phyloP scores from a whole-genome alignment of 2,797 vertebrate species.

The Thalassophryne amazonica region DNA sequence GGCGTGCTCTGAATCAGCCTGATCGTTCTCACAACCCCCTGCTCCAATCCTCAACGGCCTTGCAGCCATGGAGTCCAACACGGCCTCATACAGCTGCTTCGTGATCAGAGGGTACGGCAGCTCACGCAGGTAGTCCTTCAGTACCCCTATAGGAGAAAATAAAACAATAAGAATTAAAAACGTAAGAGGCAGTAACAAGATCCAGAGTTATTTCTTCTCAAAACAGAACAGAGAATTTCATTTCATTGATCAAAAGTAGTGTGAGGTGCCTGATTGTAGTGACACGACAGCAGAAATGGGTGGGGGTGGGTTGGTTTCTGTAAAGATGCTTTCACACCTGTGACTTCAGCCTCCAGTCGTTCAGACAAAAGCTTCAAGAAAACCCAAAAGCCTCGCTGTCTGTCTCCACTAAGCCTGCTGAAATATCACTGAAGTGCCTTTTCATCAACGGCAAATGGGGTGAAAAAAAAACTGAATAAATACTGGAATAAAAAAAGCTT shows the following conservation, averaged over 20 bases:
- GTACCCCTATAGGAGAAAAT: constrained; percentile 78
- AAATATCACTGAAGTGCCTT: constrained; percentile 52
- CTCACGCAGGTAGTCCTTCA: constrained; percentile 97
- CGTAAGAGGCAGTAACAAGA: neutral
- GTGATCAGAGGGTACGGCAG: constrained; percentile 94
- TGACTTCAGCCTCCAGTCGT: constrained; percentile 33
- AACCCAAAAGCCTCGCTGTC: constrained; percentile 62
- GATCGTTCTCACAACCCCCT: constrained; percentile 87
- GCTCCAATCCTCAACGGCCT: constrained; percentile 87
- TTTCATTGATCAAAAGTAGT: no score
- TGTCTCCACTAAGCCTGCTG: constrained; percentile 56
- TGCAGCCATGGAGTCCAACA: constrained; percentile 87
- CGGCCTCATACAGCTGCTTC: constrained; percentile 90
- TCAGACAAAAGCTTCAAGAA: constrained; percentile 55
- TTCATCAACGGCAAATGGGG: constrained; percentile 46
- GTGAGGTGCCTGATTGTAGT: constrained; percentile 33
- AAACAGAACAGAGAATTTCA: neutral
- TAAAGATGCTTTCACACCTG: constrained; percentile 52
- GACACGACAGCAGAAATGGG: constrained; percentile 12
- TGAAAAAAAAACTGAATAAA: constrained; percentile 16
- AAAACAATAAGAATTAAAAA: neutral
- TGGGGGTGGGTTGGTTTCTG: constrained; percentile 9
- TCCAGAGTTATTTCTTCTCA: no score
- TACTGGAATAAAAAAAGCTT: constrained; percentile 40
- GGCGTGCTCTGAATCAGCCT: constrained; percentile 81